phyloP scores from a whole-genome alignment of 2,113 vertebrate species.

The Labrus mixtus region DNA sequence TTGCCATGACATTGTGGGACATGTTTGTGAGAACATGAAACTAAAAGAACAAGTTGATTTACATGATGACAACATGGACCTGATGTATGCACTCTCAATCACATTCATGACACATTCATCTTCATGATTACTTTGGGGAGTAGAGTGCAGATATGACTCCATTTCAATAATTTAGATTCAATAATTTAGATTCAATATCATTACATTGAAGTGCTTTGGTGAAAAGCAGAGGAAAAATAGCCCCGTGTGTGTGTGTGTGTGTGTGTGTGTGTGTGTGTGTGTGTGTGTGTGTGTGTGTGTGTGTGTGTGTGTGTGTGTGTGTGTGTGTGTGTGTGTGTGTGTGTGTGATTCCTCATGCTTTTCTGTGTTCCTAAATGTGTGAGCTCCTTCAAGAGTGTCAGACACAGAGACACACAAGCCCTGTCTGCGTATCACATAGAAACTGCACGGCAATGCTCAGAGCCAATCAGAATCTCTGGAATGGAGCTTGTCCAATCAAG shows the following conservation, averaged over 20 bases:
- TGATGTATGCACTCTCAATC: constrained; percentile 26
- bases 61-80: constrained; percentile 31
- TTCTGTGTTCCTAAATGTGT: constrained; percentile 10
- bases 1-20: not conserved
- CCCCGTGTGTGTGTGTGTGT: not conserved
- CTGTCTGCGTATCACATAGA: constrained; percentile 50
- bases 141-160: constrained; percentile 26
- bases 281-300: too few relatives aligned
- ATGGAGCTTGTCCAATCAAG: constrained; percentile 53
- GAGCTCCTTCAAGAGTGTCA: constrained; percentile 1
- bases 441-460: constrained; percentile 36
- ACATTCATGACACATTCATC: too few relatives aligned
- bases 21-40: too few relatives aligned
- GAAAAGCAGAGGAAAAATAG: constrained; percentile 1
- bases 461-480: constrained; percentile 60
- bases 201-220: constrained; percentile 17
- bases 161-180: constrained; percentile 36
- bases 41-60: constrained; percentile 39
- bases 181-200: constrained; percentile 20
- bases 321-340: too few relatives aligned
- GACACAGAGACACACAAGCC: constrained; percentile 29
- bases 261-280: too few relatives aligned
- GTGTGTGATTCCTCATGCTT: too few relatives aligned
- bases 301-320: too few relatives aligned
- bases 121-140: constrained; percentile 49